phyloP scores from a whole-genome alignment of 2,797 vertebrate genomes.

The Rhinichthys osculus region DNA sequence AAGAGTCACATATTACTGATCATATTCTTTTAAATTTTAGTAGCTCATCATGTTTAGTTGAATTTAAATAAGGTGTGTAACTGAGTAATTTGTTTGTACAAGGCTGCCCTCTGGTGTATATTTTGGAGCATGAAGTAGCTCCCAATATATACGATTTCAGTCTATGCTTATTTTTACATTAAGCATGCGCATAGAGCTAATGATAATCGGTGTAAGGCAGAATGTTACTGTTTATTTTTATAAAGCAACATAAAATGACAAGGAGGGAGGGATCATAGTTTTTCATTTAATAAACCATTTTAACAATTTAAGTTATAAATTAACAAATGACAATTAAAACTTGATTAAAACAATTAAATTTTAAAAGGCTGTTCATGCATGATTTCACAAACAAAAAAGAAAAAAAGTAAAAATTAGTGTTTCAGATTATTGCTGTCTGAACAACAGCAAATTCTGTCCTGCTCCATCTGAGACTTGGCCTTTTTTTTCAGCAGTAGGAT shows the following conservation, averaged over 20 bases:
- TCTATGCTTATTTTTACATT: neutral
- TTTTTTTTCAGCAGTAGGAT: slow-evolving; percentile 83
- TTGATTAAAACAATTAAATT: too few species aligned
- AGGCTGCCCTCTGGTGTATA: slow-evolving; percentile 44
- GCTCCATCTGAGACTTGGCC: slow-evolving; percentile 74
- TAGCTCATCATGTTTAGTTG: too few species aligned
- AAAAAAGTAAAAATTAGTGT: too few species aligned
- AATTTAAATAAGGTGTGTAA: neutral
- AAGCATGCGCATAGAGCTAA: neutral
- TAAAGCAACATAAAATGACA: neutral
- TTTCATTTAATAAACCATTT: too few species aligned
- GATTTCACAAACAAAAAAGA: too few species aligned
- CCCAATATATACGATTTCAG: neutral
- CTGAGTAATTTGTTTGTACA: neutral
- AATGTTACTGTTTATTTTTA: neutral
- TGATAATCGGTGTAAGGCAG: neutral
- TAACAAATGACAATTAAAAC: too few species aligned
- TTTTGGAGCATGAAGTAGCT: neutral
- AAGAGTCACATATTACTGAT: neutral
- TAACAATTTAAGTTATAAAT: too few species aligned
- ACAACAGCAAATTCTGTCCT: slow-evolving; percentile 58
- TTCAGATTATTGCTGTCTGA: neutral
- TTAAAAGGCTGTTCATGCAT: too few species aligned
- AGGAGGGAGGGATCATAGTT: neutral
- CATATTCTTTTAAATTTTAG: neutral